These are phyloP conservation scores for Premnoplex brunnescens DNA, from an alignment of 2,797 vertebrate species.

Conservation along the genomic window DNA sequence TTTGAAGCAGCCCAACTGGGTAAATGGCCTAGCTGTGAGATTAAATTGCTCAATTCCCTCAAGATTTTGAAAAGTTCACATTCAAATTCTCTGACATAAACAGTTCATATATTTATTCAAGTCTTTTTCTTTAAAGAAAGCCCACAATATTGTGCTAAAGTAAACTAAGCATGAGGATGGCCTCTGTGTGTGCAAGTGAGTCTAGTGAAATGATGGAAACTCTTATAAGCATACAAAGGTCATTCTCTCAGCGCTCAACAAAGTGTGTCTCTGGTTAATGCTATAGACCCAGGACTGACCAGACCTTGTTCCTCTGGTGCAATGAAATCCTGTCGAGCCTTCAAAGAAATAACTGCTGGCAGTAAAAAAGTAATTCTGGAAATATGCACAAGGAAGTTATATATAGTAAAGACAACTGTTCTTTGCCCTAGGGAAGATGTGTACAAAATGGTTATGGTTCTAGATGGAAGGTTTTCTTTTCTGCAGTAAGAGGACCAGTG, in stretches of 20 bases:
- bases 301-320: not conserved
- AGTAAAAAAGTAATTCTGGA: constrained; percentile 1
- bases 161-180: not conserved
- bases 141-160: not conserved
- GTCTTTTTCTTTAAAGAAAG: not conserved
- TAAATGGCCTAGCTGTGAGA: not conserved
- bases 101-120: not conserved
- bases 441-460: not conserved
- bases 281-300: not conserved
- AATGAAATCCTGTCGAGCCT: not conserved
- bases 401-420: constrained; percentile 25
- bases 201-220: not conserved
- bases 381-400: not conserved
- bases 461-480: not conserved
- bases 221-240: not conserved
- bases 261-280: not conserved
- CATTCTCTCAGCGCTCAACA: not conserved
- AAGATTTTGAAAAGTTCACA: not conserved
- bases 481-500: not conserved
- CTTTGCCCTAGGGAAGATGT: not conserved
- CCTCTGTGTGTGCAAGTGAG: not conserved
- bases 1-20: not conserved
- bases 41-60: not conserved
- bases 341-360: not conserved
- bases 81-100: not conserved